Conservation (phyloP, 2,888 invertebrate species). For the Eristalinus sepulchralis region DNA sequence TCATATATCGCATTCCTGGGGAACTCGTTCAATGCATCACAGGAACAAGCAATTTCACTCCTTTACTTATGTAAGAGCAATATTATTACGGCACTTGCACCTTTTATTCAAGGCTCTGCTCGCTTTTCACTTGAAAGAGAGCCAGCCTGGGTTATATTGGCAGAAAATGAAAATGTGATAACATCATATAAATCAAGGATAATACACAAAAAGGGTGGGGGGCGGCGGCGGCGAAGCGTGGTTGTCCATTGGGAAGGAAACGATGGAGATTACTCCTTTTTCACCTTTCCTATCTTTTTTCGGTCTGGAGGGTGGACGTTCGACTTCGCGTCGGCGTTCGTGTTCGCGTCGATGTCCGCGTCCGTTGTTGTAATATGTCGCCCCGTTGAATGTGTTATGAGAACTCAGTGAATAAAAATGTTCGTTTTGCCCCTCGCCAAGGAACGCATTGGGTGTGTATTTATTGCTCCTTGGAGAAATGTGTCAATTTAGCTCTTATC, state of each 20-base stretch:
- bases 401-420: conserved; percentile 32
- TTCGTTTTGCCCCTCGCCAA: background rate
- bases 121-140: background rate
- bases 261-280: conserved; percentile 24
- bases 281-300: conserved; percentile 9
- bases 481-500: conserved; percentile 32
- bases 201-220: conserved; percentile 24
- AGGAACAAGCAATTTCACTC: conserved; percentile 42
- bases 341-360: background rate
- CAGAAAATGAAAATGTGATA: conserved; percentile 57
- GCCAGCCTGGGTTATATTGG: conserved; percentile 18
- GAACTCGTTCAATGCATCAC: conserved; percentile 21
- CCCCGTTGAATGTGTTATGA: conserved; percentile 27
- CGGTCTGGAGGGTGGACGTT: background rate
- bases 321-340: background rate
- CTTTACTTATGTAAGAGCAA: conserved; percentile 27
- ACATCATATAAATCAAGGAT: conserved; percentile 57
- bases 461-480: conserved; percentile 43
- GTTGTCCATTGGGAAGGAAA: conserved; percentile 29
- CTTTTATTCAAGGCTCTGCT: conserved; percentile 25
- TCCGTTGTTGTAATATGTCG: background rate
- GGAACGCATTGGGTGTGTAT: background rate
- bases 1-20: conserved; percentile 30
- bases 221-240: background rate
- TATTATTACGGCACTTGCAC: conserved; percentile 41